A percentile compares a stretch with the other conserved stretches of the same genome.
phyloP scores from a whole-genome alignment of 2,113 vertebrate genomes.

The Gymnogyps californianus region DNA sequence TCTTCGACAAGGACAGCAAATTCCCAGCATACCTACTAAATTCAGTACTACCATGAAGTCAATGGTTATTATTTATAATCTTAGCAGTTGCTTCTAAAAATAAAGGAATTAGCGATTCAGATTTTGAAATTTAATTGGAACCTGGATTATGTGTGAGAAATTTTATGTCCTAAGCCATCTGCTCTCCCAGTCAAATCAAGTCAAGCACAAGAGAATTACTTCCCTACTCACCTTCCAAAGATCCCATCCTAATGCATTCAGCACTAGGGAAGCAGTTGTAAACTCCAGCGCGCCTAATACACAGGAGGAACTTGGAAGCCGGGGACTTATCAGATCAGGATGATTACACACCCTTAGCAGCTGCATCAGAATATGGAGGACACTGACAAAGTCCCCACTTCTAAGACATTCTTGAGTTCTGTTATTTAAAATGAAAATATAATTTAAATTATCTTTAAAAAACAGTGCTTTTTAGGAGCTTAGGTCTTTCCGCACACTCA shows the following conservation, averaged over 20 bases:
- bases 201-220: neutral
- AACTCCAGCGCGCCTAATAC: conserved; percentile 72
- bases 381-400: conserved; percentile 83
- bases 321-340: conserved; percentile 79
- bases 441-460: neutral
- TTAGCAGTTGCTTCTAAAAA: neutral
- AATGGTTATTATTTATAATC: neutral
- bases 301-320: conserved; percentile 74
- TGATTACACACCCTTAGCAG: conserved; percentile 89
- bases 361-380: conserved; percentile 82
- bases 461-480: neutral
- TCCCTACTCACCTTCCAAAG: conserved; percentile 73
- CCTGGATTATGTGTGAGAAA: neutral
- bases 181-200: neutral
- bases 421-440: neutral
- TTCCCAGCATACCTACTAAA: neutral
- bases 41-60: neutral
- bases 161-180: neutral
- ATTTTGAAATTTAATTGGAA: neutral
- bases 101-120: neutral
- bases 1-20: neutral
- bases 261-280: conserved; percentile 75
- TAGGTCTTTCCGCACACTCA: neutral
- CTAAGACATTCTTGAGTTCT: conserved; percentile 86
- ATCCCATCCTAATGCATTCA: conserved; percentile 73